phyloP scores from a whole-genome alignment of 1,140 invertebrate species.

The Drosophila arizonae region DNA sequence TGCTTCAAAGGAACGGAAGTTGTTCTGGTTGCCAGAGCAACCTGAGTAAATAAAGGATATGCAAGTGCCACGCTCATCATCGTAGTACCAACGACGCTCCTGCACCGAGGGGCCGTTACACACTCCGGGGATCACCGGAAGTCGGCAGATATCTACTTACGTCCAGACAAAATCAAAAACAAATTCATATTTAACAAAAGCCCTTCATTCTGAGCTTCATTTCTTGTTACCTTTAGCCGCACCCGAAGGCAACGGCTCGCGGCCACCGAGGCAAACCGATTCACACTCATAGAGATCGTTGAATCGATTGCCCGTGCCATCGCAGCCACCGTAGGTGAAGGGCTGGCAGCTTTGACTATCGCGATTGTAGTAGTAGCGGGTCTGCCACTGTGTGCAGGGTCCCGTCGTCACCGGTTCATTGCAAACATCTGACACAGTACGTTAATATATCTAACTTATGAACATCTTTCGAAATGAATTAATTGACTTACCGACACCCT shows the following conservation, averaged over 20 bases:
- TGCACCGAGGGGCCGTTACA: slow-evolving; percentile 86
- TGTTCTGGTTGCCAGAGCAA: slow-evolving; percentile 91
- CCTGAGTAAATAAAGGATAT: slow-evolving; percentile 91
- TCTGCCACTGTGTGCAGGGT: slow-evolving; percentile 86
- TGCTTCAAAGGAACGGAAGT: slow-evolving; percentile 89
- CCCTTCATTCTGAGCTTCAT: background rate
- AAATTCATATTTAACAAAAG: slow-evolving; percentile 28
- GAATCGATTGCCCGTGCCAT: slow-evolving; percentile 94
- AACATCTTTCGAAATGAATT: background rate
- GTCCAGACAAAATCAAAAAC: slow-evolving; percentile 35
- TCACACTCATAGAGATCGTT: slow-evolving; percentile 88
- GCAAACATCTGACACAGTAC: slow-evolving; percentile 85
- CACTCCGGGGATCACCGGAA: slow-evolving; percentile 88
- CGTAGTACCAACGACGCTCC: slow-evolving; percentile 91
- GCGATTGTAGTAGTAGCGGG: slow-evolving; percentile 88
- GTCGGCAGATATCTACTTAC: slow-evolving; percentile 86
- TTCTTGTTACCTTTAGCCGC: slow-evolving; percentile 65
- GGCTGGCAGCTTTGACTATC: slow-evolving; percentile 84
- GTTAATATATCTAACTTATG: slow-evolving; percentile 42
- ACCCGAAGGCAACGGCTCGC: slow-evolving; percentile 56
- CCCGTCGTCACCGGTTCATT: slow-evolving; percentile 86
- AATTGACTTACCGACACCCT: slow-evolving; percentile 86
- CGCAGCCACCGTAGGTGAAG: slow-evolving; percentile 93
- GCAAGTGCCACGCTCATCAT: slow-evolving; percentile 88
- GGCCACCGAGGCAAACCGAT: slow-evolving; percentile 84